Evolutionary conservation across 2,797 vertebrate genomes (phyloP).

Genomic region (Anguilla megastoma): DNA sequence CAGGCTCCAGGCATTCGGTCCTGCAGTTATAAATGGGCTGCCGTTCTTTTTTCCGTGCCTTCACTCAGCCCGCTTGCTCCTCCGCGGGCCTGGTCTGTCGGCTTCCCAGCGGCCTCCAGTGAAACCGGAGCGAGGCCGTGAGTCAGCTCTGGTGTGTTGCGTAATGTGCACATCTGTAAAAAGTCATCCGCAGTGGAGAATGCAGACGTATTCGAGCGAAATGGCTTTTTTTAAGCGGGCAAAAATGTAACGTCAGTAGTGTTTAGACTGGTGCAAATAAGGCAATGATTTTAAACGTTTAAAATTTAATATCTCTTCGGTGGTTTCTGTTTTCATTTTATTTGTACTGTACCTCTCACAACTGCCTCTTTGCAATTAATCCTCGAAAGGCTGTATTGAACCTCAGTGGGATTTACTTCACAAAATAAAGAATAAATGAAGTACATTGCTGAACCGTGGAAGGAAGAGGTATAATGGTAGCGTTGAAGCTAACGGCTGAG

Average conservation of each 20-base stretch:
- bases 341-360: background rate
- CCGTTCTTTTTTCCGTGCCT: background rate
- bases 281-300: background rate
- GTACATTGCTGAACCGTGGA: background rate
- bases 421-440: background rate
- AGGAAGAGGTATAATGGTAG: background rate
- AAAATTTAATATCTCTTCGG: background rate
- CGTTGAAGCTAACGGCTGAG: background rate
- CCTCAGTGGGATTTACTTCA: background rate
- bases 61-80: background rate
- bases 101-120: background rate
- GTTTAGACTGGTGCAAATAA: background rate
- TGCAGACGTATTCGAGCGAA: background rate
- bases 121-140: background rate
- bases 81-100: background rate
- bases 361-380: background rate
- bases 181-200: background rate
- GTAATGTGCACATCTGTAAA: background rate
- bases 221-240: background rate
- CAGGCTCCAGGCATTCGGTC: background rate
- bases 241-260: background rate
- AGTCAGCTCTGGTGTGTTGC: background rate
- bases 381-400: background rate
- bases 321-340: background rate
- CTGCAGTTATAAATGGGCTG: conserved; percentile 13